These are phyloP conservation scores for Tetranychus piercei DNA, from an alignment of 2,888 invertebrate genomes.

Conservation along the genomic window DNA sequence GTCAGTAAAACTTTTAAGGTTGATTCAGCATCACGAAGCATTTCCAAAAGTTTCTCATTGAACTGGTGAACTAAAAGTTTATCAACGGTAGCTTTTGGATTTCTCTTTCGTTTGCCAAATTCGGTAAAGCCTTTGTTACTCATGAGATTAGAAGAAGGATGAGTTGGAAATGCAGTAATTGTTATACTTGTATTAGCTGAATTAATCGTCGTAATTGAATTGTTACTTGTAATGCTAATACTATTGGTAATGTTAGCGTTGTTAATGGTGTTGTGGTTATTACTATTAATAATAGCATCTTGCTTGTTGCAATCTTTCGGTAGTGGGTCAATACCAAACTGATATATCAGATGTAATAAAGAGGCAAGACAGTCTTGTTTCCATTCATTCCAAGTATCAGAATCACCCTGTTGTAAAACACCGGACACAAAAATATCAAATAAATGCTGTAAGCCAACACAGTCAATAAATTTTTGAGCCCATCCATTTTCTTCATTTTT, in stretches of 20 bases:
- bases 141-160: neutral
- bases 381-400: constrained; percentile 53
- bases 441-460: constrained; percentile 66
- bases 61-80: constrained; percentile 50
- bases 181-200: constrained; percentile 7
- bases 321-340: constrained; percentile 51
- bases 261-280: neutral
- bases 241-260: neutral
- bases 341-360: constrained; percentile 61
- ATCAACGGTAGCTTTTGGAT: constrained; percentile 39
- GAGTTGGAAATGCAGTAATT: neutral
- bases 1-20: constrained; percentile 66
- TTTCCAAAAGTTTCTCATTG: constrained; percentile 49
- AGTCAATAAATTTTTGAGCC: constrained; percentile 62
- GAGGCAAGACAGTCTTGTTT: constrained; percentile 80
- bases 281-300: constrained; percentile 10
- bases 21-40: constrained; percentile 57
- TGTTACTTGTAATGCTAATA: neutral
- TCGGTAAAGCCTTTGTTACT: neutral
- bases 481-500: constrained; percentile 35
- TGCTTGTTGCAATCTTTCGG: constrained; percentile 22
- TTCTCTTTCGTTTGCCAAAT: constrained; percentile 28
- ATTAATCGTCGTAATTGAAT: constrained; percentile 22
- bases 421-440: constrained; percentile 80
- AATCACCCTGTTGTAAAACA: constrained; percentile 48